Evolutionary conservation across 2,888 invertebrate species (phyloP).

Genomic region (Tribolium freemani): DNA sequence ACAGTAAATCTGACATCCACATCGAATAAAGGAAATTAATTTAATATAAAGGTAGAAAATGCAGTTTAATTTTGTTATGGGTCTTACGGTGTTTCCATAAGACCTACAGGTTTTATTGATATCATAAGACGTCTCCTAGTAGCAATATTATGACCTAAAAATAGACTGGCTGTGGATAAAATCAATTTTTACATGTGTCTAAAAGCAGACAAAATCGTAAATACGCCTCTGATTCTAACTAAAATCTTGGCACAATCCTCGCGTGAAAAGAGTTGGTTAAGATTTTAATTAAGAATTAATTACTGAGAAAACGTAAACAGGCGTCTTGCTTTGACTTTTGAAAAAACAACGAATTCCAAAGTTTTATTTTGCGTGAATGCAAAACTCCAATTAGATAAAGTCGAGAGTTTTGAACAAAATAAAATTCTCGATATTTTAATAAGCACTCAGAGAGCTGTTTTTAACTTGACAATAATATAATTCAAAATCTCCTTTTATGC

Average conservation of each 20-base stretch:
- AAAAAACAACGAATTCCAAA: constrained; percentile 11
- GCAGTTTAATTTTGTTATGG: no score
- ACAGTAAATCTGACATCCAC: no score
- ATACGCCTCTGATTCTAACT: no score
- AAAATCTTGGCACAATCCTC: neutral
- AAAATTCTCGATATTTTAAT: constrained; percentile 20
- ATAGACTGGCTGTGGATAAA: no score
- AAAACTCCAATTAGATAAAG: constrained; percentile 27
- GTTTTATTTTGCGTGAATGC: constrained; percentile 1
- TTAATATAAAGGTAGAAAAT: no score
- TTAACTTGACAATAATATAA: constrained; percentile 12
- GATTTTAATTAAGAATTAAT: constrained; percentile 17
- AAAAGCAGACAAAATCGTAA: no score
- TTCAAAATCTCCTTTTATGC: neutral
- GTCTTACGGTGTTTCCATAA: no score
- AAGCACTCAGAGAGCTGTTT: constrained; percentile 16
- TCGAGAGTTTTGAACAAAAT: constrained; percentile 7
- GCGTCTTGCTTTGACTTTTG: neutral
- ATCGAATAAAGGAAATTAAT: no score
- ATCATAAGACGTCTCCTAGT: no score
- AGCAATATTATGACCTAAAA: no score
- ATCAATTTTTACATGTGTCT: no score
- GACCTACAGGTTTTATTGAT: no score
- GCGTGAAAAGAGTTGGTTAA: neutral
- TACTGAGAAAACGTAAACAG: constrained; percentile 18